A percentile compares a stretch with the other conserved stretches of the same genome.
Evolutionary conservation across 2,113 vertebrate genomes (phyloP).

Genomic region (Melanocharis versteri): DNA sequence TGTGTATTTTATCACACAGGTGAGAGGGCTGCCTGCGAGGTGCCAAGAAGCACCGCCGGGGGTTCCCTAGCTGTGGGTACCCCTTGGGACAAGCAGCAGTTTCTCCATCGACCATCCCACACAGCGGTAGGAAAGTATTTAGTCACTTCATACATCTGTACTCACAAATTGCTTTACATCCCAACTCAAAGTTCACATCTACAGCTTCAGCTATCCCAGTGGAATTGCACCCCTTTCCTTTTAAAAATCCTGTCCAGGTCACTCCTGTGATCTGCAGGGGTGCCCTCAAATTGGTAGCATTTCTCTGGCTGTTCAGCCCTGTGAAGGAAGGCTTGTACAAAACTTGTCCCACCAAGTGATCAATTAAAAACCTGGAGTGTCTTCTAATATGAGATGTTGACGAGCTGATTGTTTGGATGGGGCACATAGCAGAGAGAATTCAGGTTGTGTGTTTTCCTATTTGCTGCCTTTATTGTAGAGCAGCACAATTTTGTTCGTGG

Average conservation of each 20-base stretch:
- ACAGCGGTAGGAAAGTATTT: no score
- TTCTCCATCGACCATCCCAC: no score
- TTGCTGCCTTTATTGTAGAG: background rate
- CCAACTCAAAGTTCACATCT: background rate
- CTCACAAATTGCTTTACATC: background rate
- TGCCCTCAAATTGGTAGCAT: background rate
- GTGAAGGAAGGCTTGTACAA: background rate
- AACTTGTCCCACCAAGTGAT: background rate
- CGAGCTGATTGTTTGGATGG: background rate
- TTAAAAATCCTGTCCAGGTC: background rate
- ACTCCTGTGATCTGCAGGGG: background rate
- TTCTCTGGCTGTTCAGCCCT: background rate
- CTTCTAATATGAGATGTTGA: background rate
- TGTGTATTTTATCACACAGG: no score
- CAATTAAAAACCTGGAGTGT: background rate
- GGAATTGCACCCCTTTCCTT: background rate
- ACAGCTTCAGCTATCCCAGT: background rate
- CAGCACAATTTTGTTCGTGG: background rate
- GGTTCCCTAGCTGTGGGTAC: no score
- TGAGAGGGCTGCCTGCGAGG: no score
- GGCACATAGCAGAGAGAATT: background rate
- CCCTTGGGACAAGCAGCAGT: no score
- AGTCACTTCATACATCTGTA: background rate
- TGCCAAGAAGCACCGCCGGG: no score
- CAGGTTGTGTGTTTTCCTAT: background rate